phyloP scores from a whole-genome alignment of 2,113 vertebrate species.

The Gallinago media region DNA sequence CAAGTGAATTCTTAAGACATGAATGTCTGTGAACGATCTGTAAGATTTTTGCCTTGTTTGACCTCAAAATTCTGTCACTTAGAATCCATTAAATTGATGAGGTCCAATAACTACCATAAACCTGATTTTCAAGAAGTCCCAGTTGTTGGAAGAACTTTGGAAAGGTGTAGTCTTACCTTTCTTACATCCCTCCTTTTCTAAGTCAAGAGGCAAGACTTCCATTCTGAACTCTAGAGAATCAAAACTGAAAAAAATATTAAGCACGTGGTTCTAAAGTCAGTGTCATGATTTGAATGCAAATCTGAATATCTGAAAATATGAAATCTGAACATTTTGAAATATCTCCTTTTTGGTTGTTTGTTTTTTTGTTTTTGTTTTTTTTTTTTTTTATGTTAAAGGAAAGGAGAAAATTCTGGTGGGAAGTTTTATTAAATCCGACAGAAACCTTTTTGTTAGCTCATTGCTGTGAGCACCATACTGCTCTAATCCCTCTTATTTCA shows the following conservation, averaged over 20 bases:
- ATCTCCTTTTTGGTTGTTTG: background rate
- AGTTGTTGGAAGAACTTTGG: background rate
- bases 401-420: background rate
- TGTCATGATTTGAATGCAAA: background rate
- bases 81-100: background rate
- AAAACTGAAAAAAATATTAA: background rate
- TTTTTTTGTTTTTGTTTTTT: background rate
- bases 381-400: background rate
- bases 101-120: background rate
- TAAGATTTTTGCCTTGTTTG: background rate
- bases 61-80: background rate
- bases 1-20: background rate
- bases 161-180: background rate
- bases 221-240: background rate
- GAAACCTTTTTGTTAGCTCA: background rate
- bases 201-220: background rate
- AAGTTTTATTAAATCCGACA: background rate
- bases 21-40: background rate
- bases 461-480: background rate
- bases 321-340: background rate
- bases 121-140: background rate
- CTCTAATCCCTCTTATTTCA: background rate
- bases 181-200: accelerated
- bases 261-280: background rate
- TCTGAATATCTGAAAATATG: background rate